Evolutionary conservation across 2,888 invertebrate species (phyloP).

Genomic region (Griposia aprilina): DNA sequence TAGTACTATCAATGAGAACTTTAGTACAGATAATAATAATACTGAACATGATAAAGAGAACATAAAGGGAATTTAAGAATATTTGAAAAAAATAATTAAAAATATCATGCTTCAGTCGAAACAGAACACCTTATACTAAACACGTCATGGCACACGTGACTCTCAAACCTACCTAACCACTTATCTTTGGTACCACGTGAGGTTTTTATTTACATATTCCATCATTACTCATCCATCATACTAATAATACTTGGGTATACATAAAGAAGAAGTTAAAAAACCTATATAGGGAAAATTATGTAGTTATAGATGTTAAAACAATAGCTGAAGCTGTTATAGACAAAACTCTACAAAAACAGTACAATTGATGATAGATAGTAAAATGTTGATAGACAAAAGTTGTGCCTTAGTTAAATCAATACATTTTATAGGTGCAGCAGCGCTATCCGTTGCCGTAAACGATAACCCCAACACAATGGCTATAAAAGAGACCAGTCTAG

Average conservation of each 20-base stretch:
- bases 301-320: constrained; percentile 1
- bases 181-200: constrained; percentile 38
- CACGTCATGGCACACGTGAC: constrained; percentile 40
- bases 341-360: not conserved
- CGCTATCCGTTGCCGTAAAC: not conserved
- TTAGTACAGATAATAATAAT: not conserved
- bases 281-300: not conserved
- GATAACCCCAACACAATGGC: not conserved
- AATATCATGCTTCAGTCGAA: not conserved
- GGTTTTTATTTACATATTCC: constrained; percentile 24
- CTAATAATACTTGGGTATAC: not conserved
- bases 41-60: not conserved
- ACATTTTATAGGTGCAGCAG: not conserved
- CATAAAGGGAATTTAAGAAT: not conserved
- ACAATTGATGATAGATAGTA: not conserved
- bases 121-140: constrained; percentile 12
- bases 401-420: not conserved
- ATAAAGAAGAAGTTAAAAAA: not conserved
- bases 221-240: constrained; percentile 24
- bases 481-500: not conserved
- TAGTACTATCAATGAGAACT: not conserved
- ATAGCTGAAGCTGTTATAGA: not conserved
- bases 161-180: constrained; percentile 19
- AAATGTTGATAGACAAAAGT: not conserved
- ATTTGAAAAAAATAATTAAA: not conserved